Evolutionary conservation across 1,140 invertebrate genomes (phyloP).

Genomic region (Heterodera carotae): DNA sequence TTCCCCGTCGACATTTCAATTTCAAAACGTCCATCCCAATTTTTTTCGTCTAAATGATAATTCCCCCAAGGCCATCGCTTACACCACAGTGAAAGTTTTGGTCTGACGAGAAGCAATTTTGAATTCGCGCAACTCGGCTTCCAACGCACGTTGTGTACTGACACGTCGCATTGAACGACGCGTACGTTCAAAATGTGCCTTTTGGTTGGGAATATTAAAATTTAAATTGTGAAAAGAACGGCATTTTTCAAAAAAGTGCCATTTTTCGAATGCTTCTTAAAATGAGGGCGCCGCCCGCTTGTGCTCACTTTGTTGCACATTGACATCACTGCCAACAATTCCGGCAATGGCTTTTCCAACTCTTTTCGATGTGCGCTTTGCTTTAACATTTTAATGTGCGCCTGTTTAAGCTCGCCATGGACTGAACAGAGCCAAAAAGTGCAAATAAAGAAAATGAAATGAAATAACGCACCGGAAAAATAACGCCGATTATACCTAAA

Average conservation of each 20-base stretch:
- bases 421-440: slow-evolving; percentile 35
- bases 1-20: too few species aligned
- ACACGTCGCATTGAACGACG: slow-evolving; percentile 50
- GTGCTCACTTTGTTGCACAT: slow-evolving; percentile 59
- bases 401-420: slow-evolving; percentile 50
- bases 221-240: background rate
- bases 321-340: slow-evolving; percentile 62
- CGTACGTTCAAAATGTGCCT: slow-evolving; percentile 28
- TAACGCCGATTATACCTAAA: slow-evolving; percentile 49
- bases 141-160: slow-evolving; percentile 57
- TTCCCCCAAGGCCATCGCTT: slow-evolving; percentile 31
- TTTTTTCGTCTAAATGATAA: too few species aligned
- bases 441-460: slow-evolving; percentile 31
- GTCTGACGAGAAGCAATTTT: slow-evolving; percentile 46
- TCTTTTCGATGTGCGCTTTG: slow-evolving; percentile 35
- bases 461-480: slow-evolving; percentile 37
- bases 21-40: too few species aligned
- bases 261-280: too few species aligned
- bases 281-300: background rate
- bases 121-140: slow-evolving; percentile 38
- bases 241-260: too few species aligned
- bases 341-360: slow-evolving; percentile 60
- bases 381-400: slow-evolving; percentile 41
- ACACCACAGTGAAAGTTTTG: slow-evolving; percentile 64
- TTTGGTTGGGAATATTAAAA: background rate